Base-by-base conservation (phyloP, 1,140 invertebrate genomes). In the Tetragnatha versicolor region DNA sequence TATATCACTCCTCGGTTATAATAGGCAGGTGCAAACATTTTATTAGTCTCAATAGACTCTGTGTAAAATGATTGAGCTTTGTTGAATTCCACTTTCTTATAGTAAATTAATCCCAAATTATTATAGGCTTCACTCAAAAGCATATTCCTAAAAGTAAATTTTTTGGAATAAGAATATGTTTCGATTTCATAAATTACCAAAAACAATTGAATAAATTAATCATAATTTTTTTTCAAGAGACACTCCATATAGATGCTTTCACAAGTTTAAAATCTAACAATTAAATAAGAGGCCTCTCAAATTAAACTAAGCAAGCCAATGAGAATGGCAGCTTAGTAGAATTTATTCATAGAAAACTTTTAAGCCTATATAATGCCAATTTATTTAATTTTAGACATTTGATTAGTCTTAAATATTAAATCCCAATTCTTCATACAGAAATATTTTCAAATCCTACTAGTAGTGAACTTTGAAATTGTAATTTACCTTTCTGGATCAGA, bases 41-140 rank as follows among this genome's bases (percentile, higher is more conserved):
- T n/a, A 39, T 51, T 6, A 25, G 29, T 25, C n/a, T 53, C n/a
- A 20, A 55, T 39, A 39, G 68, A 53, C 37, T 53, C 37, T 20
- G 5, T 37, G 10, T 70, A 70, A 3, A 51, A 39, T 37, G 31
- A 22, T 39, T 35, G 20, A 14, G 68, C 68, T 27, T 70, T 70
- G 20, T 55, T 37, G n/a, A 70, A 70, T 70, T 70, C 68, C n/a
- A 70, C 68, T 27, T 53, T 70, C 55, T 70, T 70, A 10, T 70
- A 70, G n/a, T 42, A 22, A 22, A 70, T 37, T 37, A 70, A 27
- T 37, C 68, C 68, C 12, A 55, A 37, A 17, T 39, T 70, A n/a
- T 70, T 70, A 39, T 55, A 70, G 14, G 20, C 29, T 70, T 70
- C 31, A 27, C 20, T 22, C 14, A 70, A 25, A 29, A 29, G 17